Conservation (phyloP, 2,113 vertebrate species). For the Callocephalon fimbriatum region DNA sequence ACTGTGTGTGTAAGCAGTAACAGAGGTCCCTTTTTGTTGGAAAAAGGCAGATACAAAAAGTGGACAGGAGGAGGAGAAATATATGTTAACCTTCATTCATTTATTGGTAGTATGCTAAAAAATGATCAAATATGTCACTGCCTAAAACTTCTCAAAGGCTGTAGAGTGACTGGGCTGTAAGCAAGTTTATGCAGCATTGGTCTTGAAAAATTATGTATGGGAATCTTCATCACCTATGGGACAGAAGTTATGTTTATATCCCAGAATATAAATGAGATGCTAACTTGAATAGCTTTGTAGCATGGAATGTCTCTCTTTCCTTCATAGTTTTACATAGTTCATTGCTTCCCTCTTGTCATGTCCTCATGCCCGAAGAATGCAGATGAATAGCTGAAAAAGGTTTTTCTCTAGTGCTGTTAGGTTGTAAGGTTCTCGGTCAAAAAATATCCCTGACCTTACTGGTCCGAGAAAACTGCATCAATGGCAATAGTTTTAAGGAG, state of each 20-base stretch:
- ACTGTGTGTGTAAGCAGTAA: background rate
- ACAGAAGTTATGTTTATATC: slow-evolving; percentile 35
- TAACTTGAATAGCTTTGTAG: slow-evolving; percentile 13
- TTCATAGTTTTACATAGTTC: slow-evolving; percentile 28
- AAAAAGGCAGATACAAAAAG: background rate
- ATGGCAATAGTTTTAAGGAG: background rate
- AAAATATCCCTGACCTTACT: slow-evolving; percentile 31
- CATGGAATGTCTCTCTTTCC: background rate
- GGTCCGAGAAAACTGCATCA: slow-evolving; percentile 13
- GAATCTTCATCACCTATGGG: background rate
- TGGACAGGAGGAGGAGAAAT: background rate
- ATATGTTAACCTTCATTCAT: background rate
- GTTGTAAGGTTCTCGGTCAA: slow-evolving; percentile 38
- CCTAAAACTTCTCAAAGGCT: background rate
- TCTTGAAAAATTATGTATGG: slow-evolving; percentile 5
- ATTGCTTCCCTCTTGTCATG: slow-evolving; percentile 38
- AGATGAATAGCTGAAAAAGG: slow-evolving; percentile 51
- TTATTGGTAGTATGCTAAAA: background rate
- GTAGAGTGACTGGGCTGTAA: background rate
- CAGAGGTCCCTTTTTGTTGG: background rate
- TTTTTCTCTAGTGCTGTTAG: slow-evolving; percentile 35
- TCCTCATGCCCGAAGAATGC: slow-evolving; percentile 46
- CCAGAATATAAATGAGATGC: slow-evolving; percentile 45
- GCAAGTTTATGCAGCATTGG: background rate
- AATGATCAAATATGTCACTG: background rate